phyloP scores from a whole-genome alignment of 2,888 invertebrate genomes.

The Tiliacea citrago region DNA sequence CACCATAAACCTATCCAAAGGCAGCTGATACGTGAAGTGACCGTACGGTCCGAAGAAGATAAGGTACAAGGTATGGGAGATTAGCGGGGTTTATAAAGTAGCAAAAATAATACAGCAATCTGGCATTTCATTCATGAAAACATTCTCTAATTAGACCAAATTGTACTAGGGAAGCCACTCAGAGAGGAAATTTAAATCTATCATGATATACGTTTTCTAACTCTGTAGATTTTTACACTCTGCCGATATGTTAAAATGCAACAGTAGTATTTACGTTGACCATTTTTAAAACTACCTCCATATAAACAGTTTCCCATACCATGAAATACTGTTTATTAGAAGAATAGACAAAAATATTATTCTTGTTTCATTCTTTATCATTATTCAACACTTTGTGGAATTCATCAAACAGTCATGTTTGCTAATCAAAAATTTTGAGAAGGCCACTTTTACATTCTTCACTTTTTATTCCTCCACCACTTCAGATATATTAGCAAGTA shows the following conservation, averaged over 20 bases:
- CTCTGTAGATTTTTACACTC: background rate
- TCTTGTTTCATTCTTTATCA: background rate
- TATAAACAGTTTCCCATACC: too few relatives aligned
- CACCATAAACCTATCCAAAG: slow-evolving; percentile 80
- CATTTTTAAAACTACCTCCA: background rate
- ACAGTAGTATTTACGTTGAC: background rate
- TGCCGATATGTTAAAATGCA: background rate
- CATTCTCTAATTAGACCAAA: background rate
- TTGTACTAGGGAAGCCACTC: background rate
- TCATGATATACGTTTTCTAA: background rate
- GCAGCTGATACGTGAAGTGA: slow-evolving; percentile 78
- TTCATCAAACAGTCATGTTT: too few relatives aligned
- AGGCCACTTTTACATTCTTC: too few relatives aligned
- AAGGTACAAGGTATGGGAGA: slow-evolving; percentile 20
- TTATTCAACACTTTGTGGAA: too few relatives aligned
- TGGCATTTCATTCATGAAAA: background rate
- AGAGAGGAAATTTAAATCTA: background rate
- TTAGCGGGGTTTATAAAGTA: background rate
- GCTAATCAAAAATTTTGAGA: too few relatives aligned
- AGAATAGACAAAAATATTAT: too few relatives aligned
- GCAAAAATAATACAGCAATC: background rate
- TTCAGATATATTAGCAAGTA: background rate
- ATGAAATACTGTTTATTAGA: background rate
- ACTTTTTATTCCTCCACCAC: too few relatives aligned
- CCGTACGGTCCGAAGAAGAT: slow-evolving; percentile 67